Conservation (phyloP, 2,888 invertebrate species). For the Periphyllus acericola region DNA sequence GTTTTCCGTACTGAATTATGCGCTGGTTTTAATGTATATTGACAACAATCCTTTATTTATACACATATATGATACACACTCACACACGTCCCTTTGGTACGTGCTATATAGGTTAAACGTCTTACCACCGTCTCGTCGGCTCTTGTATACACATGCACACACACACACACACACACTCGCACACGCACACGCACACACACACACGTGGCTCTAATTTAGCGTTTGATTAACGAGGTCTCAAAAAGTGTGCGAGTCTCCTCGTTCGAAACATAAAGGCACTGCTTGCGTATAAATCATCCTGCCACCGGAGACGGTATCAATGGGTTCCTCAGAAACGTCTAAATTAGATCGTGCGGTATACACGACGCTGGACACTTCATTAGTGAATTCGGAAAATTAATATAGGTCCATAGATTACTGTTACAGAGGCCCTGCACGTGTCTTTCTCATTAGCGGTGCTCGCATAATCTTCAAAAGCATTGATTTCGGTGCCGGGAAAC, state of each 20-base stretch:
- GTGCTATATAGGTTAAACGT: conserved; percentile 27
- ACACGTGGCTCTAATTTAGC: conserved; percentile 57
- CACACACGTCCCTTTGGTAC: not conserved
- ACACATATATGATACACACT: too few relatives aligned
- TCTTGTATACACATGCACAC: not conserved
- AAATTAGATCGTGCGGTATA: conserved; percentile 39
- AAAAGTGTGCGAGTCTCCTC: conserved; percentile 27
- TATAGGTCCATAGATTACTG: conserved; percentile 14
- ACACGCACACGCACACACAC: not conserved
- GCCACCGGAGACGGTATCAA: conserved; percentile 46
- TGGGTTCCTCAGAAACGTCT: conserved; percentile 42
- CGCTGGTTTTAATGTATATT: not conserved
- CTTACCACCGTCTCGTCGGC: not conserved
- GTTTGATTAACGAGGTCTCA: conserved; percentile 53
- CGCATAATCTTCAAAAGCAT: not conserved
- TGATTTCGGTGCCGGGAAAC: not conserved
- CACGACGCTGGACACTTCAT: conserved; percentile 41
- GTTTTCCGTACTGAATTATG: not conserved
- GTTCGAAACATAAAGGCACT: conserved; percentile 24
- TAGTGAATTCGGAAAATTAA: conserved; percentile 44
- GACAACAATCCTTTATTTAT: not conserved
- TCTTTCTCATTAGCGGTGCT: conserved; percentile 14
- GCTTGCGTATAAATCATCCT: conserved; percentile 44
- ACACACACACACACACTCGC: too few relatives aligned
- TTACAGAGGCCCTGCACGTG: conserved; percentile 6